phyloP scores from a whole-genome alignment of 2,888 invertebrate species.

The Drosophila meridionalis region DNA sequence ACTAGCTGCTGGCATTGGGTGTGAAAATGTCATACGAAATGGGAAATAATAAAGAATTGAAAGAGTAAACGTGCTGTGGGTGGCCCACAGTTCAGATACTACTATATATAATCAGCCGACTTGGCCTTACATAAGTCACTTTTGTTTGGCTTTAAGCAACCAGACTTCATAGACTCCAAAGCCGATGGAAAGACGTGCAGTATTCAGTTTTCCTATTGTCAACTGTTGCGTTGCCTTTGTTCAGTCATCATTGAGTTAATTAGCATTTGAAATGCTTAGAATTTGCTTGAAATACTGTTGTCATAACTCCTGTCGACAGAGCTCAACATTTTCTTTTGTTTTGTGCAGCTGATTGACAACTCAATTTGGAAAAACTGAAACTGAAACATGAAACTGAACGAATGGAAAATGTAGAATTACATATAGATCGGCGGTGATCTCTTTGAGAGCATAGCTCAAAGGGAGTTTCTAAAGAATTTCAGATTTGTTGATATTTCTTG shows the following conservation, averaged over 20 bases:
- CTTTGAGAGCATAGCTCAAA: background rate
- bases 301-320: conserved; percentile 19
- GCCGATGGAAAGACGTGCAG: conserved; percentile 33
- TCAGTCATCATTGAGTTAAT: conserved; percentile 42
- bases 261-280: conserved; percentile 29
- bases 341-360: conserved; percentile 25
- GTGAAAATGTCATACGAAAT: background rate
- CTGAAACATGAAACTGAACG: background rate
- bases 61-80: conserved; percentile 30
- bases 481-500: background rate
- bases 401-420: background rate
- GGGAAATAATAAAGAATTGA: background rate
- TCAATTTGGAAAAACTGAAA: conserved; percentile 13
- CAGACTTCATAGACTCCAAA: background rate
- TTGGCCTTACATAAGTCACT: background rate
- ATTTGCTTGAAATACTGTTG: conserved; percentile 11
- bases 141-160: background rate
- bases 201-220: background rate
- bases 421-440: background rate
- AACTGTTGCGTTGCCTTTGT: conserved; percentile 15
- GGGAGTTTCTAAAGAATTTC: background rate
- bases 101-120: conserved; percentile 1
- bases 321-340: conserved; percentile 6
- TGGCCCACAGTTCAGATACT: background rate
- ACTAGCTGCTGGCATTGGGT: conserved; percentile 12